Evolutionary conservation across 2,888 invertebrate genomes (phyloP).

Genomic region (Mesoligia furuncula): DNA sequence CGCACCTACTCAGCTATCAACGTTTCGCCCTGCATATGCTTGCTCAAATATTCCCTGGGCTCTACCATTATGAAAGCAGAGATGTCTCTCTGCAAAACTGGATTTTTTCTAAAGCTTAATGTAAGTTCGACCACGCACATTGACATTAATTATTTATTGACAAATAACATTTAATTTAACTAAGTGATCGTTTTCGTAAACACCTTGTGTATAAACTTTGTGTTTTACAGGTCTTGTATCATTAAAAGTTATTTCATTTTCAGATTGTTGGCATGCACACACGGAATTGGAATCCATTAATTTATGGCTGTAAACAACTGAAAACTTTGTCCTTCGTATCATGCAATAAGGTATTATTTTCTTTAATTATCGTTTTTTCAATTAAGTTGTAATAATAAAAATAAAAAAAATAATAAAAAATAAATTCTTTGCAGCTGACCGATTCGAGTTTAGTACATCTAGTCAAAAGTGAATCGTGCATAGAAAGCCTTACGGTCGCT

Average conservation of each 20-base stretch:
- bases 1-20: no score
- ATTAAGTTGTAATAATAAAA: neutral
- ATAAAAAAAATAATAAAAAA: neutral
- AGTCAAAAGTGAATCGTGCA: conserved; percentile 80
- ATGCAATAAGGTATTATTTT: conserved; percentile 82
- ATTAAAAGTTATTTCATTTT: conserved; percentile 54
- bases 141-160: neutral
- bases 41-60: no score
- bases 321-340: conserved; percentile 86
- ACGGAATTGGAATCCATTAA: conserved; percentile 88
- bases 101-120: neutral
- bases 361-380: neutral
- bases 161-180: neutral
- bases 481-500: conserved; percentile 80
- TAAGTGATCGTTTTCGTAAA: neutral
- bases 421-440: conserved; percentile 77
- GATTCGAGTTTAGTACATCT: conserved; percentile 84
- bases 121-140: neutral
- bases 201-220: neutral
- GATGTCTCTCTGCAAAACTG: neutral
- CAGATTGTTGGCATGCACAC: conserved; percentile 87
- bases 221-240: neutral
- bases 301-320: conserved; percentile 87
- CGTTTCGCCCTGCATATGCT: no score
- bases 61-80: no score